Conservation (phyloP, 2,888 invertebrate genomes). For the Nymphalis urticae region DNA sequence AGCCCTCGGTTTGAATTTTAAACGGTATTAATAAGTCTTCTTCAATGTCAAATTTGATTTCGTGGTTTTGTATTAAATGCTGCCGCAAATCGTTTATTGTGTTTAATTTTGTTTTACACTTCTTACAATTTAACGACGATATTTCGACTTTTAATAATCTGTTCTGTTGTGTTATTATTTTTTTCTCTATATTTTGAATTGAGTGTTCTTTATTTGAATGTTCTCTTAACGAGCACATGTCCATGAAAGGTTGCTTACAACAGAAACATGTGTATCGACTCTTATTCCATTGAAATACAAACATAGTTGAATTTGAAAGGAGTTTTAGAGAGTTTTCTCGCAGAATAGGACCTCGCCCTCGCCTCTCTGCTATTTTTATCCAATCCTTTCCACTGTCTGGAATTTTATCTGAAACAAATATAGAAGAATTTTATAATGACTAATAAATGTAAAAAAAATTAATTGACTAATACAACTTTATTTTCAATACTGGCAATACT, state of each 20-base stretch:
- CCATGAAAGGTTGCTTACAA: slow-evolving; percentile 65
- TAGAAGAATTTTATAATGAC: too few species aligned
- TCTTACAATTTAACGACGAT: slow-evolving; percentile 57
- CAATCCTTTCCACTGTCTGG: slow-evolving; percentile 43
- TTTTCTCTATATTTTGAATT: slow-evolving; percentile 58
- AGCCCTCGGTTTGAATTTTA: slow-evolving; percentile 50
- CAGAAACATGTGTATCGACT: slow-evolving; percentile 68
- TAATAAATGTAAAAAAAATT: too few species aligned
- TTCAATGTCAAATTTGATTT: slow-evolving; percentile 46
- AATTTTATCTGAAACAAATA: slow-evolving; percentile 1
- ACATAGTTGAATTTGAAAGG: slow-evolving; percentile 61
- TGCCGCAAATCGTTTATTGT: slow-evolving; percentile 47
- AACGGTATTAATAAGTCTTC: slow-evolving; percentile 67
- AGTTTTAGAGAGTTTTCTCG: slow-evolving; percentile 79
- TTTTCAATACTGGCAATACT: too few species aligned
- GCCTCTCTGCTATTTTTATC: slow-evolving; percentile 53
- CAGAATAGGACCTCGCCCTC: slow-evolving; percentile 57
- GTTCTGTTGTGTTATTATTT: slow-evolving; percentile 66
- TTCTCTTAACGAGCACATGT: slow-evolving; percentile 52
- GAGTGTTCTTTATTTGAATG: slow-evolving; percentile 55
- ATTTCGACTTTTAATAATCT: slow-evolving; percentile 68
- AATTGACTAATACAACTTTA: too few species aligned
- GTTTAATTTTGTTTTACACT: slow-evolving; percentile 50
- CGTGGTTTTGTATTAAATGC: slow-evolving; percentile 54
- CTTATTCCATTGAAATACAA: slow-evolving; percentile 71